phyloP scores from a whole-genome alignment of 2,888 invertebrate genomes.

The Synanthedon tipuliformis region DNA sequence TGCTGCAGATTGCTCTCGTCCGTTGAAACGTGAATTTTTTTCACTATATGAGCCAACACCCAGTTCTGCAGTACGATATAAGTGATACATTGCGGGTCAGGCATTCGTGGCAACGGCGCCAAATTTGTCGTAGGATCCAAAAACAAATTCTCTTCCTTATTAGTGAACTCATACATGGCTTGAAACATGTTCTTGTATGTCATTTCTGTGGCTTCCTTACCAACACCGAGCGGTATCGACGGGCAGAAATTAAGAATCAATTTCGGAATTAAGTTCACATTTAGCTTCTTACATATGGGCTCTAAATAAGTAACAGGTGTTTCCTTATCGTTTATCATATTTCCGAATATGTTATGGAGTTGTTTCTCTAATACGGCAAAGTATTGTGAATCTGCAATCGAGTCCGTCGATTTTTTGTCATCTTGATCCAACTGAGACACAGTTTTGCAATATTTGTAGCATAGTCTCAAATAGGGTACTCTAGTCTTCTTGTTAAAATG shows the following conservation, averaged over 20 bases:
- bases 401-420: conserved; percentile 31
- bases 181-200: conserved; percentile 50
- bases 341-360: conserved; percentile 73
- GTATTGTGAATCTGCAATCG: conserved; percentile 36
- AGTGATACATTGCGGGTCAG: conserved; percentile 67
- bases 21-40: conserved; percentile 71
- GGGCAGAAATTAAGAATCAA: conserved; percentile 80
- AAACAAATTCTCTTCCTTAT: conserved; percentile 58
- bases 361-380: conserved; percentile 65
- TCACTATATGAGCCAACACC: conserved; percentile 76
- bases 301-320: conserved; percentile 77
- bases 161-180: conserved; percentile 52
- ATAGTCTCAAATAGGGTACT: conserved; percentile 62
- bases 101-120: conserved; percentile 49
- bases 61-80: conserved; percentile 76
- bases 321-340: conserved; percentile 75
- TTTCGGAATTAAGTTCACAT: conserved; percentile 80
- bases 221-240: conserved; percentile 61
- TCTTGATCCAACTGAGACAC: conserved; percentile 63
- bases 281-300: conserved; percentile 74
- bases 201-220: conserved; percentile 44
- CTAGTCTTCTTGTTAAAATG: conserved; percentile 46
- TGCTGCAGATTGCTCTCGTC: conserved; percentile 57
- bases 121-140: conserved; percentile 54
- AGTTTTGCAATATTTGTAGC: conserved; percentile 71